Conservation (phyloP, 2,888 invertebrate species). For the Pocota personata region DNA sequence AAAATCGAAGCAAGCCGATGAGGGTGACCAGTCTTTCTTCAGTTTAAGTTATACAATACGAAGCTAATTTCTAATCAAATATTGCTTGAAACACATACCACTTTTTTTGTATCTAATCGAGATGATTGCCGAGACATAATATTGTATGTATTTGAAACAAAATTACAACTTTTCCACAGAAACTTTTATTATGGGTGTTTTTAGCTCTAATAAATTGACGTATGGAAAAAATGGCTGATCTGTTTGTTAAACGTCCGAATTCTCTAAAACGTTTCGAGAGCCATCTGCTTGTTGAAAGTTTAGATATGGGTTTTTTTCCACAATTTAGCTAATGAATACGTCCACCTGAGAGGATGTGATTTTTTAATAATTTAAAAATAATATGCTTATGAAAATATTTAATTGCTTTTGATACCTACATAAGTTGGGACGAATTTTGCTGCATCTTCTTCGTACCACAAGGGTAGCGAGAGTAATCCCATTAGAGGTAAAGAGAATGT, state of each 20-base stretch:
- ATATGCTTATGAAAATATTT: too few relatives aligned
- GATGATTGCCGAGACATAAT: slow-evolving; percentile 82
- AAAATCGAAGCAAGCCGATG: slow-evolving; percentile 82
- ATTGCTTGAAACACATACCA: slow-evolving; percentile 79
- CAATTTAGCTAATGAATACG: too few relatives aligned
- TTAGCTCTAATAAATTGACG: slow-evolving; percentile 16
- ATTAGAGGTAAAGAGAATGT: too few relatives aligned
- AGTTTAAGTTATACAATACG: slow-evolving; percentile 69
- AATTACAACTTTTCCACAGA: not conserved
- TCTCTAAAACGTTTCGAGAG: not conserved
- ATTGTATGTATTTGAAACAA: not conserved
- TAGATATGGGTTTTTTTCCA: not conserved
- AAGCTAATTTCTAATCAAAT: slow-evolving; percentile 35
- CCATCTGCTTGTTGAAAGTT: not conserved
- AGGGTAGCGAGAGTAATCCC: too few relatives aligned
- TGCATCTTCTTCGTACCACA: too few relatives aligned
- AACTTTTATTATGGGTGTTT: not conserved
- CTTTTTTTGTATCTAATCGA: slow-evolving; percentile 82
- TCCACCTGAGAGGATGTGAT: too few relatives aligned
- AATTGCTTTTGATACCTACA: too few relatives aligned
- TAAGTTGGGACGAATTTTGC: too few relatives aligned
- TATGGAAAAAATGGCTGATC: slow-evolving; percentile 22
- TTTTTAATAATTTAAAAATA: too few relatives aligned
- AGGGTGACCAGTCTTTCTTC: slow-evolving; percentile 79
- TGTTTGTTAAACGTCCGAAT: not conserved